Percentiles rank a stretch among this genome's conserved stretches.
Conservation (phyloP, 2,888 invertebrate species). For the Pammene fasciana region DNA sequence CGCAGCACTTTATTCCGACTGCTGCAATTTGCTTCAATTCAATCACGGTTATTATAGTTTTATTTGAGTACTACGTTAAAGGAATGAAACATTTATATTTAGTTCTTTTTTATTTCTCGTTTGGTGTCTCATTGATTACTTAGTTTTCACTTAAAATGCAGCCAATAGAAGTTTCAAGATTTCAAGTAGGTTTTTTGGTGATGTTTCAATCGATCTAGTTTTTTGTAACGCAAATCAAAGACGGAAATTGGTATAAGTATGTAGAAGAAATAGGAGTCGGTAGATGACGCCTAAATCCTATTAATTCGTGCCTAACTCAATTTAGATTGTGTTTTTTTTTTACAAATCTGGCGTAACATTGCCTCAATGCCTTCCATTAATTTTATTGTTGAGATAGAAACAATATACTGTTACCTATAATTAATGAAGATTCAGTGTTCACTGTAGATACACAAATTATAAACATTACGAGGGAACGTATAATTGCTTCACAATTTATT, state of each 20-base stretch:
- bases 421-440: conserved; percentile 16
- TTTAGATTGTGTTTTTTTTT: no score
- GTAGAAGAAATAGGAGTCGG: no score
- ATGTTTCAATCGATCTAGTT: no score
- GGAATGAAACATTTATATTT: neutral
- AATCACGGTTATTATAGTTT: conserved; percentile 13
- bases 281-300: no score
- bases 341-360: no score
- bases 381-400: conserved; percentile 1
- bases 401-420: conserved; percentile 9
- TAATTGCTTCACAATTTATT: conserved; percentile 31
- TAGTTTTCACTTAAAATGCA: no score
- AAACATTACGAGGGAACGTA: conserved; percentile 22
- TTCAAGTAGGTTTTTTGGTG: no score
- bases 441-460: conserved; percentile 2
- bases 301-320: no score
- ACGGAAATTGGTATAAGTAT: no score
- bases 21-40: conserved; percentile 17
- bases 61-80: neutral
- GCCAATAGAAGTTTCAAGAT: no score
- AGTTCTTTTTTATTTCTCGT: neutral
- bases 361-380: neutral
- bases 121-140: no score
- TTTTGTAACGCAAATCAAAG: no score
- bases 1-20: conserved; percentile 18